Base-by-base conservation (phyloP, 2,888 invertebrate species). In the Urechis unicinctus region DNA sequence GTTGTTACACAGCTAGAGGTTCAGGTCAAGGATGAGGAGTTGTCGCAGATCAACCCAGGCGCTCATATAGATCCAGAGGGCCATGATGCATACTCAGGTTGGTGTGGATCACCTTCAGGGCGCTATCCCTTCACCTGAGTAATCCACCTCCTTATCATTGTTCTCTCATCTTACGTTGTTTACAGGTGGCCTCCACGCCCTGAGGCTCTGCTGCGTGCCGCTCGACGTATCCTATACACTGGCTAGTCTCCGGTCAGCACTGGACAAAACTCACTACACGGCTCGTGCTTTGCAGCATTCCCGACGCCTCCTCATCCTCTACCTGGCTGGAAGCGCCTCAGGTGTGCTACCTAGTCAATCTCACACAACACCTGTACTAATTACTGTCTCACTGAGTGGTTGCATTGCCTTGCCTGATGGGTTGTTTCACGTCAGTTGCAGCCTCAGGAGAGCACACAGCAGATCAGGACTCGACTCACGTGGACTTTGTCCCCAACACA, bases 301-400 rank as follows among this genome's bases (percentile, higher is more conserved):
- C 61, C 65, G 77, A 17, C 68, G 70, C 54, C 64, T 78, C 0
- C 62, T 77, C 49, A 61, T 72, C 13, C 68, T 78, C 28, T 78
- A 75, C 61, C 61, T 78, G 48, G 68, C 74, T 26, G 73, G 72
- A 29, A 73, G 74, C 53, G 71, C 71, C 55, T 68, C 70, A 53
- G 62, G 75, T 73, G 5, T 41, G 3, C 21, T 6, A 6, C 45
- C 13, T 13, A 36, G 36, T 6, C 6, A 36, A 36, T 36, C 13
- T 36, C n/a, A n/a, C n/a, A n/a, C n/a, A n/a, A n/a, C n/a, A n/a
- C n/a, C n/a, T n/a, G n/a, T n/a, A n/a, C n/a, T n/a, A n/a, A n/a
- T n/a, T n/a, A n/a, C n/a, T n/a, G n/a, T n/a, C n/a, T n/a, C n/a
- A n/a, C n/a, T n/a, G n/a, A n/a, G n/a, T n/a, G n/a, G n/a, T n/a